Conservation (phyloP, 2,797 vertebrate species). For the Tadarida brasiliensis region DNA sequence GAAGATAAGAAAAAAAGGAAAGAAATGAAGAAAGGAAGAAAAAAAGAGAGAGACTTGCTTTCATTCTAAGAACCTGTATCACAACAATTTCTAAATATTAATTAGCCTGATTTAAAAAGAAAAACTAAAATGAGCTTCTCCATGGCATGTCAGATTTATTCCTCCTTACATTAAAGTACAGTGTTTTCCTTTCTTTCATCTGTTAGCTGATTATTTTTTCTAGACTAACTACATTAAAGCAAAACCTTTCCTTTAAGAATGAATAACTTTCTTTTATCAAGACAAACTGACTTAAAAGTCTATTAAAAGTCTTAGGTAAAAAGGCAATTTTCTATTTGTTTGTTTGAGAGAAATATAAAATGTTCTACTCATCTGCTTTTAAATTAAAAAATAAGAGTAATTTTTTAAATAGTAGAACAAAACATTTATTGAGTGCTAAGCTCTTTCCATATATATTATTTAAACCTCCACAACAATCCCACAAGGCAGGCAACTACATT, state of each 20-base stretch:
- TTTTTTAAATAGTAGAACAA: not conserved
- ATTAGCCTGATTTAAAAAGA: slow-evolving; percentile 24
- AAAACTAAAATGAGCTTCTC: slow-evolving; percentile 31
- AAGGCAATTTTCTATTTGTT: slow-evolving; percentile 12
- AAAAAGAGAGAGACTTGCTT: not conserved
- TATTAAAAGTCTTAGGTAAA: not conserved
- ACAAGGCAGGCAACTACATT: not conserved
- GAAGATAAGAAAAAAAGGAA: slow-evolving; percentile 12
- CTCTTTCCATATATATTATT: not conserved
- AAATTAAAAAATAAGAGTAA: not conserved
- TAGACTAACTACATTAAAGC: slow-evolving; percentile 1
- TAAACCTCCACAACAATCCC: not conserved
- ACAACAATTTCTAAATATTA: slow-evolving; percentile 47
- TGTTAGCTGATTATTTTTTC: not conserved
- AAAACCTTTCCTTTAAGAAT: not conserved
- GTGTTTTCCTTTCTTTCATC: not conserved
- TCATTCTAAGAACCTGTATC: slow-evolving; percentile 26
- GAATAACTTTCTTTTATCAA: not conserved
- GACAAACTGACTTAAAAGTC: not conserved
- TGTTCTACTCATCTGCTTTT: not conserved
- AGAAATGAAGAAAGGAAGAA: not conserved
- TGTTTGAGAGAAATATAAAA: slow-evolving; percentile 2
- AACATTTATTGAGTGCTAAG: not conserved
- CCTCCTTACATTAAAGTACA: not conserved
- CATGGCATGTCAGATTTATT: not conserved